phyloP scores from a whole-genome alignment of 2,113 vertebrate genomes.

The Craseonycteris thonglongyai region DNA sequence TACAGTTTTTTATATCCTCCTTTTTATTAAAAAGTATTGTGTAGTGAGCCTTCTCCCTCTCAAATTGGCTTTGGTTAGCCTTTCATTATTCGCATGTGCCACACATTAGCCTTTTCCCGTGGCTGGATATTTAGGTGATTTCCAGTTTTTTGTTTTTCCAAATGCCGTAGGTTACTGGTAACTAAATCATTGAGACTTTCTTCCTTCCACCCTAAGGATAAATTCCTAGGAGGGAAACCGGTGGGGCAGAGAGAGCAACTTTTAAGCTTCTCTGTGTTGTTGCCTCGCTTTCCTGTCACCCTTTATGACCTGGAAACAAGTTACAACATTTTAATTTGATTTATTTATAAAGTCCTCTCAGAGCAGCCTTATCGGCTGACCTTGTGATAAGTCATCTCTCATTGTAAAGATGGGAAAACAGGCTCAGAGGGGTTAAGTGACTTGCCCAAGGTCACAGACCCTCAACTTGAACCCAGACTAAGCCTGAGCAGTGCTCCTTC shows the following conservation, averaged over 20 bases:
- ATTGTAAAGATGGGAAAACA: neutral
- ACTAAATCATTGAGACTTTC: neutral
- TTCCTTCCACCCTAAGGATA: neutral
- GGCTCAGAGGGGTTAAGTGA: neutral
- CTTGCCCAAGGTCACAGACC: neutral
- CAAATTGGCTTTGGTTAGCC: neutral
- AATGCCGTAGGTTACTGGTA: neutral
- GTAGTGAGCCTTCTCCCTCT: neutral
- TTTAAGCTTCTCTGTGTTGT: neutral
- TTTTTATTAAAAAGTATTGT: neutral
- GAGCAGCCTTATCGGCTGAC: neutral
- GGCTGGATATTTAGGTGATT: neutral
- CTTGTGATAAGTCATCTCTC: neutral
- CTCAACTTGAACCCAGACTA: neutral
- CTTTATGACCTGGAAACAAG: neutral
- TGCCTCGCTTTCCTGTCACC: neutral
- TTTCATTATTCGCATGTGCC: neutral
- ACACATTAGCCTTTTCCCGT: neutral
- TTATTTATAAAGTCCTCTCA: neutral
- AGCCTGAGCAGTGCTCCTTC: neutral
- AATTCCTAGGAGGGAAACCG: neutral
- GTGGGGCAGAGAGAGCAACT: neutral
- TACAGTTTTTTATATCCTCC: neutral
- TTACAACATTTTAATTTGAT: neutral
- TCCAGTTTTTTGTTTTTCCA: conserved; percentile 2